phyloP scores from a whole-genome alignment of 2,888 invertebrate species.

The Pheosia tremula region DNA sequence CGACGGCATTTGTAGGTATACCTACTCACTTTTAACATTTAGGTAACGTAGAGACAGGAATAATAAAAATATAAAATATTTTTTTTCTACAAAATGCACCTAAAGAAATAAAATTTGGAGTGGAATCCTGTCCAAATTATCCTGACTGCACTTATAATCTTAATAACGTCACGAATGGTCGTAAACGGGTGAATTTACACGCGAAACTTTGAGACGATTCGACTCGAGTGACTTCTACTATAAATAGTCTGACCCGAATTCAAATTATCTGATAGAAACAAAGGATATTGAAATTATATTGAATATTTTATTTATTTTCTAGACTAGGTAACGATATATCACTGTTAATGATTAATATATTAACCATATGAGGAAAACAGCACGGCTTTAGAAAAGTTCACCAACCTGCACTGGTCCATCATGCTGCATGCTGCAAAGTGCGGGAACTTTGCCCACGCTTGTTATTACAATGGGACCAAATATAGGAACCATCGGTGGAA shows the following conservation, averaged over 20 bases:
- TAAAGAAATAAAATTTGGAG: constrained; percentile 7
- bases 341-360: too few species aligned
- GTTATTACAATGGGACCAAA: too few species aligned
- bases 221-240: constrained; percentile 25
- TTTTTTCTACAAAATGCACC: constrained; percentile 10
- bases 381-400: too few species aligned
- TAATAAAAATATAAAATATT: constrained; percentile 14
- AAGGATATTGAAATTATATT: too few species aligned
- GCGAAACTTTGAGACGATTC: constrained; percentile 29
- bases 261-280: constrained; percentile 15
- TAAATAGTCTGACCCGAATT: constrained; percentile 16
- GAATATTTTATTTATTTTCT: too few species aligned
- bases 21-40: constrained; percentile 26
- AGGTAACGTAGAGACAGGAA: constrained; percentile 10
- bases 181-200: constrained; percentile 31
- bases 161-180: constrained; percentile 22
- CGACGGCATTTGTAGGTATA: too few species aligned
- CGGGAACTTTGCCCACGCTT: too few species aligned
- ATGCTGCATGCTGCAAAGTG: too few species aligned
- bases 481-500: too few species aligned
- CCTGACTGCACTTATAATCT: constrained; percentile 28
- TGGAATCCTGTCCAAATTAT: constrained; percentile 16
- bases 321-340: too few species aligned
- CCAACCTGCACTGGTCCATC: too few species aligned
- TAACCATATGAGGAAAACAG: too few species aligned